Evolutionary conservation across 2,113 vertebrate species (phyloP).

Genomic region (Megaleporinus macrocephalus): DNA sequence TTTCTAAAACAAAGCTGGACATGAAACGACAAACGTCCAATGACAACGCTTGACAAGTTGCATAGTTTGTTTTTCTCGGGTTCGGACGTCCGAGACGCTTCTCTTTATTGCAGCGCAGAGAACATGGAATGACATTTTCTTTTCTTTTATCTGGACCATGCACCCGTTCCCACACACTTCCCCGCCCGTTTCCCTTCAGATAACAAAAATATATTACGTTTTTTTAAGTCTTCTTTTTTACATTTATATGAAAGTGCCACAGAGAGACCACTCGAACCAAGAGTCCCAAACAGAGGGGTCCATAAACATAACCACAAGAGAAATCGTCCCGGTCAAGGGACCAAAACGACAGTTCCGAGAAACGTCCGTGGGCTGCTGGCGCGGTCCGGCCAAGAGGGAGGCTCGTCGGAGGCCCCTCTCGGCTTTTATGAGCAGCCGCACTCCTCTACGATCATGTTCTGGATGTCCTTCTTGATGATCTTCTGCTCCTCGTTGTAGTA

Average conservation of each 20-base stretch:
- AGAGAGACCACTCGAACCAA: constrained; percentile 54
- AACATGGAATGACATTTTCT: constrained; percentile 50
- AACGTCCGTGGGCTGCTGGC: constrained; percentile 38
- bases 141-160: constrained; percentile 46
- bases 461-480: constrained; percentile 98
- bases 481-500: constrained; percentile 97
- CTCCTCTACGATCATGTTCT: constrained; percentile 98
- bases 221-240: constrained; percentile 54
- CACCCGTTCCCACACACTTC: constrained; percentile 62
- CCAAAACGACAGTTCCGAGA: constrained; percentile 31
- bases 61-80: constrained; percentile 80
- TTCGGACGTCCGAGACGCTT: constrained; percentile 80
- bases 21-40: constrained; percentile 72
- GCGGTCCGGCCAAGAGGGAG: constrained; percentile 4
- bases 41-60: constrained; percentile 86
- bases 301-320: constrained; percentile 42
- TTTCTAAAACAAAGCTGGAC: constrained; percentile 61
- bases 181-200: constrained; percentile 55
- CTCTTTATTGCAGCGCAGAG: constrained; percentile 79
- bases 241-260: constrained; percentile 67
- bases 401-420: not conserved
- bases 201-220: constrained; percentile 70
- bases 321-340: constrained; percentile 39
- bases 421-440: constrained; percentile 90
- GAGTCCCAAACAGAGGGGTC: constrained; percentile 51